Evolutionary conservation across 1,140 invertebrate genomes (phyloP).

Genomic region (Thaumetopoea pityocampa): DNA sequence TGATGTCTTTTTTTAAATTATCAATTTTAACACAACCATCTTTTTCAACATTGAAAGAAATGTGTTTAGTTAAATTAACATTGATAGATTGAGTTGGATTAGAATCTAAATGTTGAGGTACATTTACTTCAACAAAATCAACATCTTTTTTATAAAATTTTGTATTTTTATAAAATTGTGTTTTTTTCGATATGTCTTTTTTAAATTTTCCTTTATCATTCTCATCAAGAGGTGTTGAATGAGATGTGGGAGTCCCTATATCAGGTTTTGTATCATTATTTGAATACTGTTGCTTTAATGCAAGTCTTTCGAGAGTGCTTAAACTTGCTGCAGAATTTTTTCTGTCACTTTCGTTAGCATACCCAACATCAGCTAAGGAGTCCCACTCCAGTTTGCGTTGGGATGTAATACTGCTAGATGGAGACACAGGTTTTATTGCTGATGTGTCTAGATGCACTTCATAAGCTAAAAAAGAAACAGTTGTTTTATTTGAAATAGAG

Average conservation of each 20-base stretch:
- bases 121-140: conserved; percentile 51
- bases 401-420: conserved; percentile 80
- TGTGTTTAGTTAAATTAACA: conserved; percentile 65
- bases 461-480: conserved; percentile 43
- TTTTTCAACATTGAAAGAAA: conserved; percentile 65
- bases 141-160: conserved; percentile 56
- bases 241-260: conserved; percentile 56
- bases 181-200: conserved; percentile 45
- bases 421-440: conserved; percentile 68
- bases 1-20: conserved; percentile 40
- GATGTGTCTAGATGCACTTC: conserved; percentile 54
- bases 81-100: conserved; percentile 40
- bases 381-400: conserved; percentile 85
- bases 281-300: conserved; percentile 64
- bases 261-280: conserved; percentile 54
- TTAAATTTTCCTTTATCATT: conserved; percentile 43
- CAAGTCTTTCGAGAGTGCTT: conserved; percentile 79
- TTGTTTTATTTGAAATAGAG: conserved; percentile 5
- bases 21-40: conserved; percentile 45
- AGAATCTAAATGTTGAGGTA: conserved; percentile 40
- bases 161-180: too few relatives aligned
- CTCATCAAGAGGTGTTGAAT: conserved; percentile 63
- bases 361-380: conserved; percentile 86
- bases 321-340: conserved; percentile 63
- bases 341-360: conserved; percentile 76